Evolutionary conservation across 2,113 vertebrate genomes (phyloP).

Genomic region (Syngnathus scovelli): DNA sequence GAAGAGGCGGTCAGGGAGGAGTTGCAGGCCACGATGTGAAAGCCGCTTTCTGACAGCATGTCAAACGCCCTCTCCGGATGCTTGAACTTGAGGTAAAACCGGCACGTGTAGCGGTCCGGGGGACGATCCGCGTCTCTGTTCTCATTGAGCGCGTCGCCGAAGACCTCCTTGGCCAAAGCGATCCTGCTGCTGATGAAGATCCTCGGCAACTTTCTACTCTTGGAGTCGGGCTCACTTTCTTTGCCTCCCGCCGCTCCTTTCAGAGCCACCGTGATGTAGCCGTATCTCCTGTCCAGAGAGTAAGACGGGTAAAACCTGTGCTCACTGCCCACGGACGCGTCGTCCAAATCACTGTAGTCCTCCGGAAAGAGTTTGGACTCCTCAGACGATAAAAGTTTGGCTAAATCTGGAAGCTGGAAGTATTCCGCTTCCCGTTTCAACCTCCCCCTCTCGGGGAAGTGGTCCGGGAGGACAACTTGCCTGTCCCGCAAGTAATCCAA

Average conservation of each 20-base stretch:
- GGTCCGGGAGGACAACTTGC: conserved; percentile 94
- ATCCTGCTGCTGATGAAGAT: conserved; percentile 97
- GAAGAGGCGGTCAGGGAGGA: conserved; percentile 88
- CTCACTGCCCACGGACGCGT: conserved; percentile 86
- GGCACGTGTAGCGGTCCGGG: conserved; percentile 89
- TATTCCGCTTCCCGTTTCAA: conserved; percentile 94
- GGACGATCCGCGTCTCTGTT: conserved; percentile 88
- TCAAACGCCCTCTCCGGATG: conserved; percentile 97
- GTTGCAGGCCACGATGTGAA: conserved; percentile 96
- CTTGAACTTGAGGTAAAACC: conserved; percentile 92
- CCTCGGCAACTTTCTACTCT: conserved; percentile 85
- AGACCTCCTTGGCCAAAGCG: conserved; percentile 92
- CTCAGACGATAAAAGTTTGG: conserved; percentile 82
- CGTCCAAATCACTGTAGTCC: conserved; percentile 88
- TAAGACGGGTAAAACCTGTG: conserved; percentile 82
- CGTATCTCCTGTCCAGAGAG: conserved; percentile 82
- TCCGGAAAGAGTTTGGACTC: conserved; percentile 82
- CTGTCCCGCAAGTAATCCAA: conserved; percentile 98
- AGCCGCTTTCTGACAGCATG: conserved; percentile 96
- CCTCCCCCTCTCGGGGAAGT: conserved; percentile 92
- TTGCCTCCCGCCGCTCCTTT: conserved; percentile 74
- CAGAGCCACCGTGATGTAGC: conserved; percentile 91
- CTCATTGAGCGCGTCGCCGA: conserved; percentile 93
- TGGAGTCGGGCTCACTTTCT: conserved; percentile 82
- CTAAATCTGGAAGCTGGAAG: conserved; percentile 91